Evolutionary conservation across 2,888 invertebrate genomes (phyloP), one percentile per base, ranked within the genome.

Genomic region (Trissolcus japonicus): DNA sequence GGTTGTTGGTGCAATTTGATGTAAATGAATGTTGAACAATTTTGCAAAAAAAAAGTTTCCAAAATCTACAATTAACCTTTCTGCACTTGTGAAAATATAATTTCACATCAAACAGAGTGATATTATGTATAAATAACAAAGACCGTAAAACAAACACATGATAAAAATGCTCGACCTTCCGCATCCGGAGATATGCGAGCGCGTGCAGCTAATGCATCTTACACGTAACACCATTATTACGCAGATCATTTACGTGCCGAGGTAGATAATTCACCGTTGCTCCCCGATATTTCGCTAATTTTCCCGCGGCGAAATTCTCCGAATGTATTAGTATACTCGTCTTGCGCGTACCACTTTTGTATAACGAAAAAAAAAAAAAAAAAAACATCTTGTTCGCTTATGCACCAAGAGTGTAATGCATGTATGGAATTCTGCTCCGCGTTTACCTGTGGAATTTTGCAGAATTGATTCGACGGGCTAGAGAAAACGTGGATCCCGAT

Each of bases 141-240:
- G 40, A 61, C 35, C 21, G 62, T 21, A 63, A 60, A 57, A 57
- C 43, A 65, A 59, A 59, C 40, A 57, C n/a, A 11, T 4, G 41
- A 56, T 9, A 73, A 62, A 62, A 62, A 59, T 54, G 21, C 7
- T 13, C 6, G 25, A 16, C 19, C 61, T 56, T 65, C 14, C 56
- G 57, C 62, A 71, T 67, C 67, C 66, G 67, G 65, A 54, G 65
- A 84, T 85, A 85, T 84, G 79, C 81, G 81, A 80, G 79, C 84
- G 87, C 88, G 88, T 88, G 88, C 88, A 87, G 87, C 86, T 88
- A 88, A 88, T 87, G 76, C 82, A 78, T 79, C 57, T 79, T 55
- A 66, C 60, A 62, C 73, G 57, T 73, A 77, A 73, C 62, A 63
- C 77, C 73, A 78, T 78, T 78, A 78, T 78, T 78, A 87, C 82